Evolutionary conservation across 35 echinoderm and acorn worm species (phyloP), one percentile per base, ranked within the genome.

Genomic region (Ophioderma brevispina): DNA sequence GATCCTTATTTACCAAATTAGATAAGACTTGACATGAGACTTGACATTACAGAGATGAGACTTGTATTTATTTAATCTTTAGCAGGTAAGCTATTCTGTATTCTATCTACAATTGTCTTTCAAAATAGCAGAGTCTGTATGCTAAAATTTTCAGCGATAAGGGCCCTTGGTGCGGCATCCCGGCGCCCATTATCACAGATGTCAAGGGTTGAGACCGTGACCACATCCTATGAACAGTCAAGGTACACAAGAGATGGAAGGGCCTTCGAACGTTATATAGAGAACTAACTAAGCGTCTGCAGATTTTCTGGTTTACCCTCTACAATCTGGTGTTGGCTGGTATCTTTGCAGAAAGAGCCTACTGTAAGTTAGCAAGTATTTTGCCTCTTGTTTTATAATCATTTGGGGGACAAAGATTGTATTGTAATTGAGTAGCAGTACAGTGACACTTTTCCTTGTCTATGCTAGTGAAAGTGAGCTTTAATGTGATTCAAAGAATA

Each of bases 291-390:
- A 89, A 98, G 82, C 91, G 82, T 37, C 87, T 94, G 13, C 87
- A 95, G 64, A 95, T 98, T 23, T 98, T 98, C 84, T 89, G 85
- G 37, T 43, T 95, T 0, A 46, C 86, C 0, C 96, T 98, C 10
- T 98, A 95, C 87, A 93, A 75, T 1, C 64, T 98, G 41, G 96
- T 98, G 17, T 77, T 98, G 15, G 75, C 80, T 63, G 93, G 90
- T 25, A 78, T 98, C 64, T 95, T 95, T 82, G 91, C 82, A 33
- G 96, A 98, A 63, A 64, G 96, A 37, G 96, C 96, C 33, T 98
- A 98, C 84, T 98, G 96, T 98, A 82, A 98, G 96, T 92, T 35
- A 33, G n/a, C n/a, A n/a, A n/a, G n/a, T n/a, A n/a, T n/a, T n/a
- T n/a, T n/a, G n/a, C n/a, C 37, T 55, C n/a, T n/a, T n/a, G n/a